Percentiles rank a stretch among this genome's conserved stretches.
Conservation (phyloP, 1,140 invertebrate genomes). For the Listronotus bonariensis region DNA sequence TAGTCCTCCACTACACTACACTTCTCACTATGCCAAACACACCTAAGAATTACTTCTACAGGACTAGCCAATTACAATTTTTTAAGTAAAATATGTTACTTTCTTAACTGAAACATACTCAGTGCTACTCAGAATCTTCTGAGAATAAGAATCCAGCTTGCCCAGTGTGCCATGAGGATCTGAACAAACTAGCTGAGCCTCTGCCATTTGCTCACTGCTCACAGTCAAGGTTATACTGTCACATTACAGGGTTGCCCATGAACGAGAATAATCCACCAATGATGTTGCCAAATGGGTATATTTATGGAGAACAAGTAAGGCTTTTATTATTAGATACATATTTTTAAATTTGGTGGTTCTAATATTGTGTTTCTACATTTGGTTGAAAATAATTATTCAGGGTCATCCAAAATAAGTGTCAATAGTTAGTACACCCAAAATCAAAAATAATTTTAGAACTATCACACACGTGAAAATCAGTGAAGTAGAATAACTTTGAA, state of each 20-base stretch:
- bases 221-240: slow-evolving; percentile 90
- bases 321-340: slow-evolving; percentile 1
- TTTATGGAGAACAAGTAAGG: slow-evolving; percentile 92
- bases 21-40: too few relatives aligned
- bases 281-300: slow-evolving; percentile 97
- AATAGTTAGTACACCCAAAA: too few relatives aligned
- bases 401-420: neutral
- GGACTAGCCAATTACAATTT: too few relatives aligned
- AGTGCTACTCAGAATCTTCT: slow-evolving; percentile 68
- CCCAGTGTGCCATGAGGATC: slow-evolving; percentile 88
- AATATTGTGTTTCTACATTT: neutral
- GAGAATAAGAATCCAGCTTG: slow-evolving; percentile 82
- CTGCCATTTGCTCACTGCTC: slow-evolving; percentile 96
- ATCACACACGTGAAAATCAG: too few relatives aligned
- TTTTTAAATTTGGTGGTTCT: neutral
- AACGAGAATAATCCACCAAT: slow-evolving; percentile 98
- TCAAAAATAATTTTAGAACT: too few relatives aligned
- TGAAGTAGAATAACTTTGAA: too few relatives aligned
- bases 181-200: slow-evolving; percentile 83
- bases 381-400: neutral
- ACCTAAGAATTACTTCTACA: too few relatives aligned
- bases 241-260: slow-evolving; percentile 87
- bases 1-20: too few relatives aligned
- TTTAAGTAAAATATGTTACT: too few relatives aligned
- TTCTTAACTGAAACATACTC: slow-evolving; percentile 56